Evolutionary conservation across 2,113 vertebrate species (phyloP), one percentile per base, ranked within the genome.

Genomic region (Machaerirhynchus nigripectus): DNA sequence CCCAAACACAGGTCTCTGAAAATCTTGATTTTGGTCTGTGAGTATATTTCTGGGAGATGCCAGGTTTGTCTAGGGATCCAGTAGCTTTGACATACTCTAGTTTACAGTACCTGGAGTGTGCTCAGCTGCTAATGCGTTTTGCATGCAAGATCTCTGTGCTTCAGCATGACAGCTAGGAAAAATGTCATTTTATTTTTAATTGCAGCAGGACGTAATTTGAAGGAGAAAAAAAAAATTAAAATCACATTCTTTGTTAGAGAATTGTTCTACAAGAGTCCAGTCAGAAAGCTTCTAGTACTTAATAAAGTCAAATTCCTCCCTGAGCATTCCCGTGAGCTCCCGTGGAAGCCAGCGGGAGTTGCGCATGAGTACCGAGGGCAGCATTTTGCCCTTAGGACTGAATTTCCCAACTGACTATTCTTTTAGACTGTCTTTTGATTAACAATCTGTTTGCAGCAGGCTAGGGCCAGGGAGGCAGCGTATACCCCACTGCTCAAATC

Each of bases 361-460:
- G 95, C 13, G 2, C 65, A 68, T 60, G 88, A 90, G 89, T 84
- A 89, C 65, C 5, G 39, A 94, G 94, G 84, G 94, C 91, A 78
- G 86, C 92, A 9, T 95, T 93, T 86, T 96, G 93, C 96, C 96
- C 96, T 96, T 91, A 95, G 96, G 95, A 94, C 80, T 80, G 77
- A 89, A 92, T 94, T 90, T 96, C 95, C 95, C 96, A 88, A 93
- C 82, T 88, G 96, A 93, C 94, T 87, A 75, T 95, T 96, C 95
- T 91, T 91, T 86, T 84, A 94, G 75, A 86, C 94, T 90, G 78
- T 96, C 94, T 97, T 97, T 97, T 97, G 97, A 96, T 97, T 96
- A 97, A 97, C 96, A 96, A 82, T 93, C 94, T 93, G 88, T 96
- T 96, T 96, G 94, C 92, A 95, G 90, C 92, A 96, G 90, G 84